Evolutionary conservation across 1,140 invertebrate species (phyloP).

Genomic region (Chironomus tepperi): DNA sequence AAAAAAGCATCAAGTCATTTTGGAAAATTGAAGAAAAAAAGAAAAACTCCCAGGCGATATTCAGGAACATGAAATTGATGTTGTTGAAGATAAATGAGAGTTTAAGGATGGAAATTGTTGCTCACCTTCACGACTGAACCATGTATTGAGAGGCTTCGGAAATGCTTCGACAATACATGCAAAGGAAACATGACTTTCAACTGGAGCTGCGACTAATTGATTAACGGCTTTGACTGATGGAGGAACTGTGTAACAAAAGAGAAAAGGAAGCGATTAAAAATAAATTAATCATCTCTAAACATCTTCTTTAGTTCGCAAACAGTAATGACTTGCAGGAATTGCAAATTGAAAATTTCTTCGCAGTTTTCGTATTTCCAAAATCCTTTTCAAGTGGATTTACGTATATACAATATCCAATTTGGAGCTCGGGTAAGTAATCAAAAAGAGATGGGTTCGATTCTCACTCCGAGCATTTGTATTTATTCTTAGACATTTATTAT

Average conservation of each 20-base stretch:
- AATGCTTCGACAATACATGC: slow-evolving; percentile 82
- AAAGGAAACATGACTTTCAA: slow-evolving; percentile 65
- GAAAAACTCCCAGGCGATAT: not conserved
- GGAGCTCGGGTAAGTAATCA: no score
- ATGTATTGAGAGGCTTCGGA: slow-evolving; percentile 79
- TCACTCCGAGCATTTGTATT: no score
- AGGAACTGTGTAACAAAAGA: slow-evolving; percentile 45
- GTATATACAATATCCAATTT: no score
- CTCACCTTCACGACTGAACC: slow-evolving; percentile 69
- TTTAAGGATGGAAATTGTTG: not conserved
- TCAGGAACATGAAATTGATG: no score
- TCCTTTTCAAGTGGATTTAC: no score
- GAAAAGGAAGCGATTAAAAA: no score
- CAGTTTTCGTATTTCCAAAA: no score
- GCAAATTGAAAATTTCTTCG: no score
- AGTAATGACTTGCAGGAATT: not conserved
- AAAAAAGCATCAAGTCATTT: slow-evolving; percentile 15
- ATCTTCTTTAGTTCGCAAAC: not conserved
- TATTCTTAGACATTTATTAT: no score
- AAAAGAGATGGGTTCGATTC: no score
- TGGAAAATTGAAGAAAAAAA: not conserved
- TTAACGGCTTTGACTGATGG: slow-evolving; percentile 74
- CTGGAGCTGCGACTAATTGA: slow-evolving; percentile 70
- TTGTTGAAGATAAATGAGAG: no score
- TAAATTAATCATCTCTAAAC: no score